Base-by-base conservation (phyloP, 37 sponge, comb jelly and placozoan genomes). In the Aplysina aerophoba region DNA sequence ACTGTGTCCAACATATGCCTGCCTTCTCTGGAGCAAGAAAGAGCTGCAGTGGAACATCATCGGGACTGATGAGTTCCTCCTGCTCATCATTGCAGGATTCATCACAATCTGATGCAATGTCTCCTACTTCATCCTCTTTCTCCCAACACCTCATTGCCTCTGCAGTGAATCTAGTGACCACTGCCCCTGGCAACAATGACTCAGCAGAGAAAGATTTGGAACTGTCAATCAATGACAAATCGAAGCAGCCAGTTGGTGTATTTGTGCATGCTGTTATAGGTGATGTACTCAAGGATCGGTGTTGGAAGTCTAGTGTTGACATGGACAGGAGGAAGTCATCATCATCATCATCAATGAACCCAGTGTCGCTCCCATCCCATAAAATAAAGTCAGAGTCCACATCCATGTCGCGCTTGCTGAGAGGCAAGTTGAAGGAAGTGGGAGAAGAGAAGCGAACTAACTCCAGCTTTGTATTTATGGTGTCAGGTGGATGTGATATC, bases 261-360 rank as follows among this genome's bases (percentile, higher is more conserved):
- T 15, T 50, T 24, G 24, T 1, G 3, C 13, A 39, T 33, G 36
- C 20, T 5, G 35, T 25, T 28, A 37, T 5, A 71, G n/a, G n/a
- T 14, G 54, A 25, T 16, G 78, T 40, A 44, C 13, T 24, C 1
- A 1, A 12, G 15, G 44, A 53, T 1, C 12, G 39, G 11, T 17
- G 53, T 40, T 24, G 54, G 53, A 54, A 75, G 54, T 40, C n/a
- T 31, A 44, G 50, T 11, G 50, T 11, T 75, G 44, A 21, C 44
- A 75, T 40, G 13, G 37, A 44, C 13, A 54, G 50, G 28, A 35
- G 71, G 30, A 69, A 35, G 71, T 34, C 17, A 31, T 75, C 54
- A 41, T 50, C 37, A 12, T 73, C 78, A 41, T 75, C 78, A 75
- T 75, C 78, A 4, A 75, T 75, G 53, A 75, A 75, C 37, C 78